Evolutionary conservation across 92 coral and sea anemone genomes (phyloP).

Genomic region (Micromussa lordhowensis): DNA sequence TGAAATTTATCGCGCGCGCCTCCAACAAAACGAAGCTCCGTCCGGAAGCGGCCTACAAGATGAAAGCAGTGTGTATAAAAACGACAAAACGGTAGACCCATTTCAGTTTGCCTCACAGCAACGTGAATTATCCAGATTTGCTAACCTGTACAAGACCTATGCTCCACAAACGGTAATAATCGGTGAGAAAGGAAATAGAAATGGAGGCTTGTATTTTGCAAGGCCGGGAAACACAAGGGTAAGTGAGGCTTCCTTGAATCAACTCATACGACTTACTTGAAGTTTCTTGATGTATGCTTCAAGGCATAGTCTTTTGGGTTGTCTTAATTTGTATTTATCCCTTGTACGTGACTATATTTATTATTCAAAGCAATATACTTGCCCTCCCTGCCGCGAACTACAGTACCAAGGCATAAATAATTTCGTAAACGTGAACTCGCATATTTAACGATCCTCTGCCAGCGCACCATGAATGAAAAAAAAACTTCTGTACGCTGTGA

Average conservation of each 20-base stretch:
- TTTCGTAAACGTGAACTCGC: background rate
- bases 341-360: constrained; percentile 45
- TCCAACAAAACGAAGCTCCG: constrained; percentile 37
- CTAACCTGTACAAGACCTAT: constrained; percentile 25
- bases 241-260: background rate
- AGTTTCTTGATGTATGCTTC: background rate
- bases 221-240: constrained; percentile 38
- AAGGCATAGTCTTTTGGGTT: background rate
- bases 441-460: background rate
- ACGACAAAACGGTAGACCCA: constrained; percentile 69
- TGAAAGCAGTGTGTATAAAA: constrained; percentile 64
- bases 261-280: background rate
- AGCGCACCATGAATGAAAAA: background rate
- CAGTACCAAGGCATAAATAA: background rate
- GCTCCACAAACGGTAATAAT: constrained; percentile 29
- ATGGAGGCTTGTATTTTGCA: constrained; percentile 44
- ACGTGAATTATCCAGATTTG: constrained; percentile 79
- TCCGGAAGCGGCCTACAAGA: constrained; percentile 72
- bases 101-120: constrained; percentile 87
- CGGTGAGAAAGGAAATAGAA: constrained; percentile 34
- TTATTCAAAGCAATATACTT: constrained; percentile 8
- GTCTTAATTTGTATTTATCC: constrained; percentile 7
- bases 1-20: constrained; percentile 49
- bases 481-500: background rate
- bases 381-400: constrained; percentile 10